phyloP scores from a whole-genome alignment of 2,113 vertebrate genomes.

The Crocuta crocuta region DNA sequence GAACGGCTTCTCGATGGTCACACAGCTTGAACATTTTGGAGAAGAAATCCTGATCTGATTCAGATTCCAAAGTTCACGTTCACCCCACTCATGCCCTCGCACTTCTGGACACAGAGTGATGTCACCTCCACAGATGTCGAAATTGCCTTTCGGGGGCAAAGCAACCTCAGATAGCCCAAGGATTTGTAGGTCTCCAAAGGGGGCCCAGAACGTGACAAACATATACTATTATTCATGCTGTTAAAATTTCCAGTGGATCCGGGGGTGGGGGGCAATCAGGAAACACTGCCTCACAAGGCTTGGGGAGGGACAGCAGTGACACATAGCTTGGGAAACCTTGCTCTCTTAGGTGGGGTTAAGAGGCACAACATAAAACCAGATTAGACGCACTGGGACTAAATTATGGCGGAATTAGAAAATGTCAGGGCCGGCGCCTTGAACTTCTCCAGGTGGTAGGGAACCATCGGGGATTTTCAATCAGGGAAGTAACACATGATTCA shows the following conservation, averaged over 20 bases:
- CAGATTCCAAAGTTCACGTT: neutral
- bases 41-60: neutral
- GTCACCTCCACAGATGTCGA: neutral
- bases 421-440: too few species aligned
- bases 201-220: neutral
- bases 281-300: neutral
- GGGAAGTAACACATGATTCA: neutral
- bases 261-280: neutral
- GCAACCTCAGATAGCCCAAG: neutral
- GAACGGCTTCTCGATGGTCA: neutral
- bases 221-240: neutral
- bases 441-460: neutral
- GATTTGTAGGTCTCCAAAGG: neutral
- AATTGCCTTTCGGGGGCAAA: neutral
- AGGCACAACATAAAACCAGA: neutral
- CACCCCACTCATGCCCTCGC: neutral
- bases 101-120: neutral
- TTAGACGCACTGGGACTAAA: fast-evolving
- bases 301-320: too few species aligned
- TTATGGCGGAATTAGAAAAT: neutral
- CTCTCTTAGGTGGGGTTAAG: too few species aligned
- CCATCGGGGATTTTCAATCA: neutral
- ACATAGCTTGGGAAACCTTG: neutral
- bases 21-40: neutral
- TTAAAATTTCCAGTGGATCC: neutral